Conservation (phyloP, 2,797 vertebrate species). For the Acipenser transmontanus region DNA sequence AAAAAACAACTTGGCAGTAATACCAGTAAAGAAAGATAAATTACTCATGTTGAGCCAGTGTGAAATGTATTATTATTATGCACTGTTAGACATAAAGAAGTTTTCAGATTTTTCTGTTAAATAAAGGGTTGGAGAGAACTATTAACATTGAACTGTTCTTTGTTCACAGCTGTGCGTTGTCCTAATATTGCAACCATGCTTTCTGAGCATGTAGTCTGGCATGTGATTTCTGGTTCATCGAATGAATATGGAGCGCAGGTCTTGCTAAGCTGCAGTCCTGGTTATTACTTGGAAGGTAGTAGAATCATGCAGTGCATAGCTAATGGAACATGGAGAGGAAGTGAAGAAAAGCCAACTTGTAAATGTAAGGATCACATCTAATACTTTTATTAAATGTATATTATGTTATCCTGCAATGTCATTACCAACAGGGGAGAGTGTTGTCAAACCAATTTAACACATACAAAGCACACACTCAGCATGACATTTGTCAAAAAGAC, state of each 20-base stretch:
- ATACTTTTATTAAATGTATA: too few species aligned
- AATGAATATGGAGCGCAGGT: constrained; percentile 81
- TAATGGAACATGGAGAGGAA: constrained; percentile 74
- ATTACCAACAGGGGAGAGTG: too few species aligned
- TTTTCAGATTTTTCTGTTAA: constrained; percentile 5
- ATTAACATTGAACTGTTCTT: constrained; percentile 21
- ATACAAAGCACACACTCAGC: too few species aligned
- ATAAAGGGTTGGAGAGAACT: background rate
- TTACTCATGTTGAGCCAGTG: too few species aligned
- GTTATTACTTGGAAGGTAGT: constrained; percentile 72
- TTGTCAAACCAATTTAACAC: too few species aligned
- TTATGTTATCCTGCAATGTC: too few species aligned
- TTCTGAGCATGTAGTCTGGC: constrained; percentile 83
- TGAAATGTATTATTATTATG: background rate
- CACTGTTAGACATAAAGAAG: too few species aligned
- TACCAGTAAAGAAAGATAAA: too few species aligned
- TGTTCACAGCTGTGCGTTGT: constrained; percentile 75
- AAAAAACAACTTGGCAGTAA: too few species aligned
- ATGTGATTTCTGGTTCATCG: constrained; percentile 70
- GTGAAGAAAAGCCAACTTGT: constrained; percentile 62
- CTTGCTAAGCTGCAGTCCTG: constrained; percentile 85
- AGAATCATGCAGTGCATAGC: constrained; percentile 69
- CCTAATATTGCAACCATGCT: constrained; percentile 73
- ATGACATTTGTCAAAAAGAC: too few species aligned
- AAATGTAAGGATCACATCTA: constrained; percentile 59